A percentile compares a stretch with the other conserved stretches of the same genome.
These are phyloP conservation scores for Leucoma salicis DNA, from an alignment of 2,888 invertebrate species.

Conservation along the genomic window DNA sequence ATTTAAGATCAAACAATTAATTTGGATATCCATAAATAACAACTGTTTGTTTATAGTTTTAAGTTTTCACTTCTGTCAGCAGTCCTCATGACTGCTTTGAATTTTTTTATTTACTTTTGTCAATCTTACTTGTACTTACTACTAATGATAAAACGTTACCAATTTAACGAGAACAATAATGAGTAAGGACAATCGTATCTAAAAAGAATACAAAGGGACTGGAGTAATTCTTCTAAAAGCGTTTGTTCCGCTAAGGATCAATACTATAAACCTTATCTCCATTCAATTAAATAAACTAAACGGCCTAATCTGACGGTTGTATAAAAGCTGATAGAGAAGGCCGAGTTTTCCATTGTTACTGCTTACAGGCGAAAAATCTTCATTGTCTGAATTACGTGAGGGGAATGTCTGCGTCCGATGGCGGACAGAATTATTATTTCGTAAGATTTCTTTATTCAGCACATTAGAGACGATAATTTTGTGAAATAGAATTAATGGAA, in stretches of 20 bases:
- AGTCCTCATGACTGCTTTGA: no score
- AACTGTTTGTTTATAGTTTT: no score
- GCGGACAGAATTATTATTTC: conserved; percentile 61
- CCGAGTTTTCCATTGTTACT: conserved; percentile 51
- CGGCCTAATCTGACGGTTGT: conserved; percentile 16
- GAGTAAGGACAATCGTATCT: neutral
- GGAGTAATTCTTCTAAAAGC: neutral
- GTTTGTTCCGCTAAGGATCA: conserved; percentile 4
- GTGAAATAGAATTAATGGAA: conserved; percentile 27
- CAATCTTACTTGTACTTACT: no score
- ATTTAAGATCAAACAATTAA: no score
- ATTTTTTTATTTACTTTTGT: no score
- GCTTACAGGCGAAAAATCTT: conserved; percentile 46
- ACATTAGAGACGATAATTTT: conserved; percentile 37
- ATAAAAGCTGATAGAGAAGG: conserved; percentile 16
- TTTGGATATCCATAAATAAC: no score
- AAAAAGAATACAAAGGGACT: neutral
- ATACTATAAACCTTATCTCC: conserved; percentile 13
- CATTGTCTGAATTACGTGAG: conserved; percentile 67
- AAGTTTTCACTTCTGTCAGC: no score
- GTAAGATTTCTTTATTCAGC: conserved; percentile 49
- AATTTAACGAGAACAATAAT: no score
- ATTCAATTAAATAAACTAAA: conserved; percentile 33
- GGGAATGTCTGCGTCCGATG: conserved; percentile 53
- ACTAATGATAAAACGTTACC: no score